These are phyloP conservation scores for Drosophila austrosaltans DNA, from an alignment of 2,888 invertebrate species.

Conservation along the genomic window DNA sequence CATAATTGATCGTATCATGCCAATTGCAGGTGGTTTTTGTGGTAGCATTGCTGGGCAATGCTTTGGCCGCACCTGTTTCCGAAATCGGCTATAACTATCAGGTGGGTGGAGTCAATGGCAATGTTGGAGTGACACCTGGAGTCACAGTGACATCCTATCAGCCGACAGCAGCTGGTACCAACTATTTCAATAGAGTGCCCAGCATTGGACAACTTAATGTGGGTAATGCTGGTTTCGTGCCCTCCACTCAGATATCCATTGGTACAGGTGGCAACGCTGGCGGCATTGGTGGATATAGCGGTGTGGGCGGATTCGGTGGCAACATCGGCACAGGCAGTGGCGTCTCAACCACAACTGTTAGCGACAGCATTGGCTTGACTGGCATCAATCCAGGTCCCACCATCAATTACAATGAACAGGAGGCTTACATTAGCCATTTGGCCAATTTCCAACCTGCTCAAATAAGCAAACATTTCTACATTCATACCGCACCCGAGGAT, in stretches of 20 bases:
- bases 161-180: slow-evolving; percentile 67
- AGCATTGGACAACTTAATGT: slow-evolving; percentile 55
- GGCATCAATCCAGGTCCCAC: slow-evolving; percentile 58
- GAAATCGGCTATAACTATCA: slow-evolving; percentile 76
- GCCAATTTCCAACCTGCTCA: slow-evolving; percentile 73
- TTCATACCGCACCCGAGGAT: slow-evolving; percentile 82
- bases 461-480: slow-evolving; percentile 81
- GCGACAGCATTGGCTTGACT: slow-evolving; percentile 51
- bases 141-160: slow-evolving; percentile 62
- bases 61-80: slow-evolving; percentile 67
- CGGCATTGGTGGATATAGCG: slow-evolving; percentile 18
- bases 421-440: slow-evolving; percentile 65
- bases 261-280: neutral
- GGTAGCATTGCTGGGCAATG: slow-evolving; percentile 58
- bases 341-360: slow-evolving; percentile 38
- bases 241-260: slow-evolving; percentile 27
- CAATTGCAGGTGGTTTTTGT: slow-evolving; percentile 56
- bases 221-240: slow-evolving; percentile 39
- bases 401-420: slow-evolving; percentile 66
- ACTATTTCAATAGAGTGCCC: slow-evolving; percentile 60
- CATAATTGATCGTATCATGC: neutral
- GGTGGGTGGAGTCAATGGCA: slow-evolving; percentile 54
- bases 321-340: slow-evolving; percentile 27
- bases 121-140: slow-evolving; percentile 1
- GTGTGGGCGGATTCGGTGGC: too few species aligned